These are phyloP conservation scores for Neosilurus mollespiculum DNA, from an alignment of 2,797 vertebrate genomes.

Conservation along the genomic window DNA sequence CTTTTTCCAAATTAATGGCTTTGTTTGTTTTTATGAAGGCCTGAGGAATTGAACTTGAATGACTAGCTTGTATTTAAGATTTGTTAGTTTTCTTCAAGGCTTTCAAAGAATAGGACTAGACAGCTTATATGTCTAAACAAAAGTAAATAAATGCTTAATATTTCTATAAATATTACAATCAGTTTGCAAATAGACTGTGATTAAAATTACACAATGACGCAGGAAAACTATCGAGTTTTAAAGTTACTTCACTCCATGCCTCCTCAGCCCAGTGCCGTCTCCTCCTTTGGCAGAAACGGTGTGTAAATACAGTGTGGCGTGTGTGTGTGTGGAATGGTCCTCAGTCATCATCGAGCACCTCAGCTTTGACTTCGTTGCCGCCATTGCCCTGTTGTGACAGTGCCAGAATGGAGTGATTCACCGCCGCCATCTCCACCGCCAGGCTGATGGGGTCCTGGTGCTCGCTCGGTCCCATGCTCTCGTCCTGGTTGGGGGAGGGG, in stretches of 20 bases:
- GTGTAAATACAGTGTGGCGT: background rate
- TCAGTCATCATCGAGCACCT: constrained; percentile 95
- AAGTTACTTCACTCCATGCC: background rate
- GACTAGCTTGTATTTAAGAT: background rate
- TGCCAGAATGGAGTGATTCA: constrained; percentile 85
- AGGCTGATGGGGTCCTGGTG: constrained; percentile 87
- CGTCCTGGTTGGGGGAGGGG: constrained; percentile 80
- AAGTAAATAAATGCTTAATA: background rate
- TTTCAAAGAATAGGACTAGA: background rate
- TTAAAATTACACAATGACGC: background rate
- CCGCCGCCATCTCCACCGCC: constrained; percentile 88
- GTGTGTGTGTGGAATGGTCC: constrained; percentile 26
- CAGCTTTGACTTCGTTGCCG: constrained; percentile 89
- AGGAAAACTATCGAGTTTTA: background rate
- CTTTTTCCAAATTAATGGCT: background rate
- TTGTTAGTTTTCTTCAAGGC: background rate
- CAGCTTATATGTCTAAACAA: background rate
- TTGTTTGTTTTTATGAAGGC: constrained; percentile 1
- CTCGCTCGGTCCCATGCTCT: constrained; percentile 87
- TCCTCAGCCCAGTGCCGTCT: constrained; percentile 15
- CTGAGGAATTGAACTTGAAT: background rate
- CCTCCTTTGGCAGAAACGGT: constrained; percentile 37
- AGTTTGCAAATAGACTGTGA: background rate
- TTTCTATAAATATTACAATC: background rate
- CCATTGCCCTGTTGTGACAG: constrained; percentile 80